phyloP scores from a whole-genome alignment of 2,888 invertebrate species.

The Syrista parreyssii region DNA sequence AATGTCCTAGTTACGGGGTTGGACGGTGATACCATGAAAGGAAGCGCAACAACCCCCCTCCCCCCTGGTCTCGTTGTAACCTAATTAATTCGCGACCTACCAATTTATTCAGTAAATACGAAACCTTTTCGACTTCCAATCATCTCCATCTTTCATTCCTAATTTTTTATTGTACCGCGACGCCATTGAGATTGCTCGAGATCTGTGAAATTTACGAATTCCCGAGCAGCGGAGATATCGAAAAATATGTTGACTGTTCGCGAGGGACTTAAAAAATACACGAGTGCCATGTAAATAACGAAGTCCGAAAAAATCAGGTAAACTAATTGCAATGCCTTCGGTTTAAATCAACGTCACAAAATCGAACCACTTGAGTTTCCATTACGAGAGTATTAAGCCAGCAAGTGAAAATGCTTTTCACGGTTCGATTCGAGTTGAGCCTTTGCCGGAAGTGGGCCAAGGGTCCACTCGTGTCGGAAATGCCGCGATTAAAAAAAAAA shows the following conservation, averaged over 20 bases:
- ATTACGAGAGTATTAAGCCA: background rate
- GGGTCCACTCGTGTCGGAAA: background rate
- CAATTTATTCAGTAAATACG: conserved; percentile 16
- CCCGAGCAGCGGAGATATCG: background rate
- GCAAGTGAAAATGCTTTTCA: background rate
- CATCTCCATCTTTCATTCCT: background rate
- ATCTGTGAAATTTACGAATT: background rate
- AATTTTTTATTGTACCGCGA: background rate
- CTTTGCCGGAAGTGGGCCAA: background rate
- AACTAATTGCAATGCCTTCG: background rate
- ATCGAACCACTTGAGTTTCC: background rate
- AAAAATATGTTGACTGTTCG: background rate
- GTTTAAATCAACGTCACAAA: background rate
- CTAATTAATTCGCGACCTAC: conserved; percentile 19
- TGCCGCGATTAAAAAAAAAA: background rate
- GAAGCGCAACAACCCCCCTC: background rate
- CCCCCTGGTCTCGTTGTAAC: conserved; percentile 10
- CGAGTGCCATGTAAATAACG: background rate
- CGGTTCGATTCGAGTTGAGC: background rate
- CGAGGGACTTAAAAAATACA: background rate
- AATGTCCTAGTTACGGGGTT: conserved; percentile 3
- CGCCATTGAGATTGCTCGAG: background rate
- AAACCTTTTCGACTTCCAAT: background rate
- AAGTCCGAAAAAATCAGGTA: background rate
- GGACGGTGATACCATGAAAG: background rate